phyloP scores from a whole-genome alignment of 2,888 invertebrate species.

The Chloroclystis v-ata region DNA sequence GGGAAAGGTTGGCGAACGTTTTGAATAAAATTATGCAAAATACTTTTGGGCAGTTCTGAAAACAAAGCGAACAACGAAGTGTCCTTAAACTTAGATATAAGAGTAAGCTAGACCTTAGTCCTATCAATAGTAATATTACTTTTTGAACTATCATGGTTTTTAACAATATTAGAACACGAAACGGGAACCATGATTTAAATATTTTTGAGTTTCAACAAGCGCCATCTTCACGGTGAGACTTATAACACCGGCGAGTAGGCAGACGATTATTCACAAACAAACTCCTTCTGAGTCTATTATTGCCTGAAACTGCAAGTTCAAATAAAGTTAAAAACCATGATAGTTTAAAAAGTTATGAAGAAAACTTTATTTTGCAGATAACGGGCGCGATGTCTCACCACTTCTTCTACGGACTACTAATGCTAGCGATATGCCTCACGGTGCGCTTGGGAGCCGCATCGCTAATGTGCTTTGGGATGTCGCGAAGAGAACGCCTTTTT shows the following conservation, averaged over 20 bases:
- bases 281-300: too few relatives aligned
- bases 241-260: too few relatives aligned
- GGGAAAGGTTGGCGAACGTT: constrained; percentile 12
- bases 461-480: constrained; percentile 66
- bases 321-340: too few relatives aligned
- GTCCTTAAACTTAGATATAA: constrained; percentile 9
- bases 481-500: constrained; percentile 78
- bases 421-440: constrained; percentile 51
- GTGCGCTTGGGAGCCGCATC: constrained; percentile 48
- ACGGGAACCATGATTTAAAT: too few relatives aligned
- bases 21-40: constrained; percentile 15
- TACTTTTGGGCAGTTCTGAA: constrained; percentile 11
- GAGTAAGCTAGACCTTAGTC: constrained; percentile 1
- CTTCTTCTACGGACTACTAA: constrained; percentile 56
- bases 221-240: too few relatives aligned
- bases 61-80: constrained; percentile 14
- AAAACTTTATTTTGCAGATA: constrained; percentile 43
- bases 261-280: too few relatives aligned
- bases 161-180: too few relatives aligned
- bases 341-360: too few relatives aligned
- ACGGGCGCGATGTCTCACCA: constrained; percentile 41
- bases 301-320: too few relatives aligned
- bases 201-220: too few relatives aligned
- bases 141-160: too few relatives aligned
- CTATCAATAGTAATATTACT: background rate